Evolutionary conservation across 1,140 invertebrate genomes (phyloP), one percentile per base, ranked within the genome.

Genomic region (Pissodes strobi): DNA sequence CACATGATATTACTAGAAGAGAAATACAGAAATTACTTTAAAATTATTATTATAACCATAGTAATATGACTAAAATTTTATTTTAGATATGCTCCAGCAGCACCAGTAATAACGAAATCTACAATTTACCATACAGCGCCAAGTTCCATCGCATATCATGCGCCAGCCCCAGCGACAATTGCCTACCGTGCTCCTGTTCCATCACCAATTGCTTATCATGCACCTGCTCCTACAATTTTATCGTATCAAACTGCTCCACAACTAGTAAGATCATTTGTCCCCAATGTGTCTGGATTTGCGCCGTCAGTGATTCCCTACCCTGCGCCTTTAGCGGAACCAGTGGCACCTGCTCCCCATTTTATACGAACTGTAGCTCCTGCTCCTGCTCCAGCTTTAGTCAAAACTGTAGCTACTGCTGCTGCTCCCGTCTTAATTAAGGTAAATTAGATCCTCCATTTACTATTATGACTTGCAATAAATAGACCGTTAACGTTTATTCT

Each of bases 391-490:
- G n/a, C n/a, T n/a, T n/a, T 55, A 19, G 23, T 49, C 6, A 49
- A 49, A n/a, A 27, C n/a, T n/a, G n/a, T n/a, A n/a, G n/a, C 46
- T 1, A 49, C 30, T 49, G 21, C 21, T 27, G 22, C 46, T 27
- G 46, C 46, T 17, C 46, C 46, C 25, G 23, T 23, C 15, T 49
- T 49, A 13, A 49, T 49, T 27, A 49, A 49, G n/a, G 46, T 49
- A 49, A 46, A 19, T 39, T 10, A 13, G 37, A 6, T 30, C 27
- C 4, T 6, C 5, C 12, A 30, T 6, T 6, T 6, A 30, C 4
- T 30, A 6, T 5, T 30, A 30, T 30, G 5, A 5, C 4, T 6
- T 30, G 4, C 12, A 30, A 12, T 12, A 30, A 30, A 12, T 30
- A 6, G 27, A 12, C 27, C 4, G 12, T 6, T 30, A 12, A 30